Evolutionary conservation across 2,113 vertebrate species (phyloP), one percentile per base, ranked within the genome.

Genomic region (Indicator indicator): DNA sequence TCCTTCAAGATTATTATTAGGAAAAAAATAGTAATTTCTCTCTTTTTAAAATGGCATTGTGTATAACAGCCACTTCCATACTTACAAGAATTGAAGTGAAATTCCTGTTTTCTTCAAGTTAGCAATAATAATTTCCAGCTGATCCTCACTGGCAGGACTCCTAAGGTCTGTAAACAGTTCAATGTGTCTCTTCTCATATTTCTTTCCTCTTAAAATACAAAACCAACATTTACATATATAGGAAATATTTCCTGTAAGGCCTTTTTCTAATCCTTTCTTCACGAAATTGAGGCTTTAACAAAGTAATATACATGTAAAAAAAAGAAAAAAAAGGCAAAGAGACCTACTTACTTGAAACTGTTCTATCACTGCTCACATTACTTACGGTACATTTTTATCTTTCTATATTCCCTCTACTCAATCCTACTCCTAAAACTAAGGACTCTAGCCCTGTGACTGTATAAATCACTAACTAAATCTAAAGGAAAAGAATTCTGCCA

Each of bases 11-110:
- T 18, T 2, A 1, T 64, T 46, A 63, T 65, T 65, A 50, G 46
- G 11, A 77, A 77, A 74, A 80, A 3, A 73, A 79, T 21, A 72
- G 15, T 20, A 12, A 50, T 40, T 62, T 63, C 24, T 23, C 24
- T 65, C 40, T 40, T 20, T 72, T 62, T 87, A 87, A 88, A 83
- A 46, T 11, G 4, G 16, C n/a, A 67, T 4, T 16, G 9, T 32
- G 32, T 18, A 0, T n/a, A 88, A 89, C 14, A 93, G n/a, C 2
- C n/a, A 59, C 9, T 60, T 85, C 38, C 30, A 87, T 60, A 97
- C 99, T 98, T 98, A 99, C 99, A 99, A 99, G 96, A 99, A 99
- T 92, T 99, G 99, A 93, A 99, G 96, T 18, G 98, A 98, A 97
- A 98, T 98, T 75, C 81, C 97, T 13, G 97, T 98, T 92, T 97